A percentile compares a stretch with the other conserved stretches of the same genome.
These are phyloP conservation scores for Vombatus ursinus DNA, from an alignment of 2,113 vertebrate species.

Conservation along the genomic window DNA sequence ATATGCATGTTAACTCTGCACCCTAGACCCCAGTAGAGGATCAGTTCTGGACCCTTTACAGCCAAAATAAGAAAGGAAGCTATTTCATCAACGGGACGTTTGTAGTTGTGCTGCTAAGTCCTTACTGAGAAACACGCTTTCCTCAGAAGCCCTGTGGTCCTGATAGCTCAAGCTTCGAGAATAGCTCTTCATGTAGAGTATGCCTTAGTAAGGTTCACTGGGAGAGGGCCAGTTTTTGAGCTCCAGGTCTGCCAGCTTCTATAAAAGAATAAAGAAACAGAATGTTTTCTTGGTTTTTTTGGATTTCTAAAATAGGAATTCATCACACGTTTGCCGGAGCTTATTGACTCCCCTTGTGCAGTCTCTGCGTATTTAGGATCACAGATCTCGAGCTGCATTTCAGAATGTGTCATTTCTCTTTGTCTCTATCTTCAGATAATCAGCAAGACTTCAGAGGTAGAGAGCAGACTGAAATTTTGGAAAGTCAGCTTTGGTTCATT, in stretches of 20 bases:
- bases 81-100: constrained; percentile 18
- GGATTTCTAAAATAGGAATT: constrained; percentile 2
- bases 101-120: not conserved
- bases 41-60: not conserved
- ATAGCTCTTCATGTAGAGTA: not conserved
- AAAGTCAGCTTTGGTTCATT: not conserved
- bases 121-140: not conserved
- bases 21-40: not conserved
- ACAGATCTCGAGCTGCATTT: not conserved
- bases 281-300: constrained; percentile 5
- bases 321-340: not conserved
- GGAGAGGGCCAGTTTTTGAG: not conserved
- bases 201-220: not conserved
- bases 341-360: not conserved
- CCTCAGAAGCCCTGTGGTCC: not conserved
- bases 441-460: not conserved
- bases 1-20: not conserved
- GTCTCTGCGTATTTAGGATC: not conserved
- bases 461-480: not conserved
- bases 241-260: not conserved
- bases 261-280: constrained; percentile 24
- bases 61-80: constrained; percentile 5
- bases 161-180: constrained; percentile 22
- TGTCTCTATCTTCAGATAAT: not conserved
- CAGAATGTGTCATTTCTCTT: not conserved